Conservation (phyloP, 2,888 invertebrate genomes). For the Eurytoma adleriae region DNA sequence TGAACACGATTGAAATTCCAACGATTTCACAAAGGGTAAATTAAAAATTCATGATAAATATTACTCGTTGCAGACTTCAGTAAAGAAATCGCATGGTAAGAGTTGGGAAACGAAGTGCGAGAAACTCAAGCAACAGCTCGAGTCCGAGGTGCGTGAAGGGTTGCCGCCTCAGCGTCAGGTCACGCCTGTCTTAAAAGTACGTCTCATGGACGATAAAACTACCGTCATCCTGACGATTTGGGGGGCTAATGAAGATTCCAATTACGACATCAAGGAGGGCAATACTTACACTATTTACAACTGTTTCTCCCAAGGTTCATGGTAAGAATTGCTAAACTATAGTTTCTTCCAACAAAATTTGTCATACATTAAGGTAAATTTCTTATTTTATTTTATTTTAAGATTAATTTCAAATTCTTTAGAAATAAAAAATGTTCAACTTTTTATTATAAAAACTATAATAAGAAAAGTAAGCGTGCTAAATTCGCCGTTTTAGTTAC, state of each 20-base stretch:
- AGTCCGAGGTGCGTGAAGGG: constrained; percentile 66
- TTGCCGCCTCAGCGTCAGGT: constrained; percentile 73
- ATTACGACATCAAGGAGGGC: constrained; percentile 81
- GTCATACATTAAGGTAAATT: too few relatives aligned
- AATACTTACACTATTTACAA: constrained; percentile 80
- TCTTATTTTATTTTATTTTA: too few relatives aligned
- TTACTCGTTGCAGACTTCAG: too few relatives aligned
- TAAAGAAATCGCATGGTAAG: too few relatives aligned
- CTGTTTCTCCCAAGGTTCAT: constrained; percentile 77
- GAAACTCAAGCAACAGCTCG: constrained; percentile 65
- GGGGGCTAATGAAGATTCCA: constrained; percentile 82
- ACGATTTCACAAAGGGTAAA: too few relatives aligned
- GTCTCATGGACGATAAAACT: constrained; percentile 74
- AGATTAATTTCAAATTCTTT: too few relatives aligned
- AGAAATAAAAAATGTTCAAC: too few relatives aligned
- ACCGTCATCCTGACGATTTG: constrained; percentile 82
- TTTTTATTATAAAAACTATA: too few relatives aligned
- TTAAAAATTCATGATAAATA: too few relatives aligned
- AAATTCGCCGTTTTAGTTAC: too few relatives aligned
- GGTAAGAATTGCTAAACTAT: constrained; percentile 63
- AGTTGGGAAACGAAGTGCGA: constrained; percentile 60
- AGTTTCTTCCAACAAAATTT: not conserved
- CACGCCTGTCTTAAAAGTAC: constrained; percentile 75
- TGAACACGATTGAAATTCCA: too few relatives aligned
- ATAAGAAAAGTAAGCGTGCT: too few relatives aligned